Conservation (phyloP, 2,888 invertebrate species). For the Acheta domesticus region DNA sequence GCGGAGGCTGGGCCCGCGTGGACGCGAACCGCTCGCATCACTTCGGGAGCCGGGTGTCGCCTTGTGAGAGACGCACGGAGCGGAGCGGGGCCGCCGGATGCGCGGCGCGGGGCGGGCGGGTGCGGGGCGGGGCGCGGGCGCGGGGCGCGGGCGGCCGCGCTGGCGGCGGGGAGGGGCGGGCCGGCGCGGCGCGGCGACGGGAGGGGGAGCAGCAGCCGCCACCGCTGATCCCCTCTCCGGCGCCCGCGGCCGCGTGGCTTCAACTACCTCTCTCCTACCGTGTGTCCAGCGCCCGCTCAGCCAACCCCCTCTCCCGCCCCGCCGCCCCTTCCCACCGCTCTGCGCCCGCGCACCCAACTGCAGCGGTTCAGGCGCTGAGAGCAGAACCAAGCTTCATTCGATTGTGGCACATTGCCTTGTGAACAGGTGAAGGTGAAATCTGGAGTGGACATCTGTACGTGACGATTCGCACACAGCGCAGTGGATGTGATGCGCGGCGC, state of each 20-base stretch:
- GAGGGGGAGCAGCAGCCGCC: background rate
- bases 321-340: background rate
- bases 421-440: conserved; percentile 24
- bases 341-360: conserved; percentile 27
- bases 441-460: no score
- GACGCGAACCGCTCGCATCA: no score
- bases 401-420: conserved; percentile 25
- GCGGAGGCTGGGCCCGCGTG: no score
- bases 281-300: conserved; percentile 23
- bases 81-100: no score
- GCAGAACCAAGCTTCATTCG: conserved; percentile 26
- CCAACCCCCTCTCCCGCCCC: conserved; percentile 12
- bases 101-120: no score
- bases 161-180: background rate
- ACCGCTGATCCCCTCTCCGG: background rate
- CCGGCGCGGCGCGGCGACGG: background rate
- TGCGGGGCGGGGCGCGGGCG: background rate
- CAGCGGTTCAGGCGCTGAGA: conserved; percentile 20
- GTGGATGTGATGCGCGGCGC: background rate
- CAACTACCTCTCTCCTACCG: conserved; percentile 30
- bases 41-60: no score
- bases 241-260: background rate
- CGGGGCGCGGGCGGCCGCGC: background rate
- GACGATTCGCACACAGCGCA: background rate
- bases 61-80: no score